Evolutionary conservation across 92 coral and sea anemone species (phyloP), one percentile per base, ranked within the genome.

Genomic region (Scolanthus callimorphus): DNA sequence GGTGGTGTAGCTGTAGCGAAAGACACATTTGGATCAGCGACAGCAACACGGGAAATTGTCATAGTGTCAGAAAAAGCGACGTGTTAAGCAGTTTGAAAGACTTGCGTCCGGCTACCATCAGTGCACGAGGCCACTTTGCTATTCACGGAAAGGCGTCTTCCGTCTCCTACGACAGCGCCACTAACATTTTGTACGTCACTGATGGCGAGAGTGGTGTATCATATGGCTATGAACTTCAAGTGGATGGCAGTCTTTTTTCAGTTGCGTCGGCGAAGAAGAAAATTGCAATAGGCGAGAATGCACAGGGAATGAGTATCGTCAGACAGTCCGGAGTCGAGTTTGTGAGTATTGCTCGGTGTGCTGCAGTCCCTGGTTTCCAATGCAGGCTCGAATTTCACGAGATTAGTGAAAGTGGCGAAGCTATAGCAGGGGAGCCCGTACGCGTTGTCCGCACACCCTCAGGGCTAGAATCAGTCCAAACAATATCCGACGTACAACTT

Each of bases 371-470:
- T 58, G 97, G 91, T 6, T 68, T 24, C 58, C 91, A 79, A 20
- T 89, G 97, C 60, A 84, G 54, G 41, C 65, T 89, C 4, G 97
- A 89, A 59, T 89, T 84, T 46, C 88, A 89, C 69, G 69, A 77
- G 24, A 39, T 90, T 15, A 70, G 49, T 21, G 51, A 27, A 1
- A 80, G 85, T 2, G 50, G 75, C 17, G 81, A 61, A 45, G 27
- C 67, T 0, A 37, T 77, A 3, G 80, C 79, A 31, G 59, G 55
- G 27, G 65, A 71, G 2, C 49, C 71, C 0, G 69, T 76, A 9
- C 53, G 97, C 28, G 91, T 84, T 9, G 88, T 89, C 13, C 82
- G 97, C 27, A 84, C 88, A 28, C 97, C 97, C 21, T 79, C 79
- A 31, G 97, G 97, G 15, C 72, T 89, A 15, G 91, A 89, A 41